Conservation (phyloP, 2,888 invertebrate species). For the Thymelicus sylvestris region DNA sequence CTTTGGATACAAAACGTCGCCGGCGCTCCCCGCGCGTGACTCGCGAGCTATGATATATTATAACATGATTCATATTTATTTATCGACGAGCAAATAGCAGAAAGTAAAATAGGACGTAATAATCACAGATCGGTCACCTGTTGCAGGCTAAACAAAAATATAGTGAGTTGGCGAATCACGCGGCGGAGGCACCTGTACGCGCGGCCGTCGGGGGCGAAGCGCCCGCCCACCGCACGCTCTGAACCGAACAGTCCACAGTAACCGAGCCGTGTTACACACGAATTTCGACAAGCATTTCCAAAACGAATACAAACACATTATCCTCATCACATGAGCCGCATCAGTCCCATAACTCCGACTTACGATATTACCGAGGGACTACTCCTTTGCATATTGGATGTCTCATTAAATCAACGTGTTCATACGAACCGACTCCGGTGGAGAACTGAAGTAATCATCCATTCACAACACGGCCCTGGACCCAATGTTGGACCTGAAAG, state of each 20-base stretch:
- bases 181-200: slow-evolving; percentile 23
- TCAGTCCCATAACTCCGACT: slow-evolving; percentile 74
- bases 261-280: slow-evolving; percentile 80
- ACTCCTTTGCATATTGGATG: slow-evolving; percentile 66
- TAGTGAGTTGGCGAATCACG: slow-evolving; percentile 20
- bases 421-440: not conserved
- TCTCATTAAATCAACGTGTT: slow-evolving; percentile 25
- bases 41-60: slow-evolving; percentile 37
- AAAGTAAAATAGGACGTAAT: slow-evolving; percentile 43
- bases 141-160: slow-evolving; percentile 16
- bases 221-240: slow-evolving; percentile 39
- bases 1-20: slow-evolving; percentile 81
- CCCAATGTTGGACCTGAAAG: not conserved
- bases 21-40: slow-evolving; percentile 47
- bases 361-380: slow-evolving; percentile 70
- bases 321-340: slow-evolving; percentile 80
- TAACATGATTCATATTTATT: slow-evolving; percentile 14
- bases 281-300: slow-evolving; percentile 61
- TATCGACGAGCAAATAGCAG: slow-evolving; percentile 27
- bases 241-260: slow-evolving; percentile 71
- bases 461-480: not conserved
- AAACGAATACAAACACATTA: slow-evolving; percentile 59
- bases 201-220: not conserved
- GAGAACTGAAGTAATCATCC: not conserved
- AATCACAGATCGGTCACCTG: slow-evolving; percentile 35